phyloP scores from a whole-genome alignment of 2,797 vertebrate genomes.

The Gallirallus australis region DNA sequence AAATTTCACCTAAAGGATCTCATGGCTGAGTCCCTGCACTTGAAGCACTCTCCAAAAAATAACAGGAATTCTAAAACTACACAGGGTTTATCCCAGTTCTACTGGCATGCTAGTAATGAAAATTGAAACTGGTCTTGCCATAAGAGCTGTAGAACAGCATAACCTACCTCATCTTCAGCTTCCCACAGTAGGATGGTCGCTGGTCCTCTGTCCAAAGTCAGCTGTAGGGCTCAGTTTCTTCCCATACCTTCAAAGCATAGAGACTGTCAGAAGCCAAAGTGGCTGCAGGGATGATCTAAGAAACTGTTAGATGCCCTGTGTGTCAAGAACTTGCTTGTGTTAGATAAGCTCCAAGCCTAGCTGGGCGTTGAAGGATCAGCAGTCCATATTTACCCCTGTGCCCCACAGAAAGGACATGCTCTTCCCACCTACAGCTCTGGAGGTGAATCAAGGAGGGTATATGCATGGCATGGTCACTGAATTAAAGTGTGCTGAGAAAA shows the following conservation, averaged over 20 bases:
- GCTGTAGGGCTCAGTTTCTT: background rate
- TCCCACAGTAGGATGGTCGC: background rate
- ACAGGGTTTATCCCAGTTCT: background rate
- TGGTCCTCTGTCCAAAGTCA: background rate
- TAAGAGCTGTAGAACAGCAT: background rate
- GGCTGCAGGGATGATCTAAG: background rate
- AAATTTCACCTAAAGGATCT: background rate
- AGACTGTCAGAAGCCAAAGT: background rate
- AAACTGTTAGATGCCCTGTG: background rate
- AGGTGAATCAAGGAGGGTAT: background rate
- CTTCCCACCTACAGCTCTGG: background rate
- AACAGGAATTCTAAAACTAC: background rate
- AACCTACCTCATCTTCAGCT: background rate
- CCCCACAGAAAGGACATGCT: background rate
- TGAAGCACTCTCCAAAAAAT: background rate
- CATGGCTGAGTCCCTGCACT: background rate
- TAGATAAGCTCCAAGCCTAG: background rate
- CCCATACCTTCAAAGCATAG: background rate
- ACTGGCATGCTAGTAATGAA: background rate
- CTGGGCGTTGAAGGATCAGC: background rate
- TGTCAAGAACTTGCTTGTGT: background rate
- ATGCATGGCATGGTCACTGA: background rate
- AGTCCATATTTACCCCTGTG: background rate
- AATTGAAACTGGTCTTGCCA: background rate
- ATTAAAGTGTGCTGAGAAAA: background rate